Percentiles rank a stretch among this genome's conserved stretches.
These are phyloP conservation scores for Channa argus DNA, from an alignment of 2,113 vertebrate species.

Conservation along the genomic window DNA sequence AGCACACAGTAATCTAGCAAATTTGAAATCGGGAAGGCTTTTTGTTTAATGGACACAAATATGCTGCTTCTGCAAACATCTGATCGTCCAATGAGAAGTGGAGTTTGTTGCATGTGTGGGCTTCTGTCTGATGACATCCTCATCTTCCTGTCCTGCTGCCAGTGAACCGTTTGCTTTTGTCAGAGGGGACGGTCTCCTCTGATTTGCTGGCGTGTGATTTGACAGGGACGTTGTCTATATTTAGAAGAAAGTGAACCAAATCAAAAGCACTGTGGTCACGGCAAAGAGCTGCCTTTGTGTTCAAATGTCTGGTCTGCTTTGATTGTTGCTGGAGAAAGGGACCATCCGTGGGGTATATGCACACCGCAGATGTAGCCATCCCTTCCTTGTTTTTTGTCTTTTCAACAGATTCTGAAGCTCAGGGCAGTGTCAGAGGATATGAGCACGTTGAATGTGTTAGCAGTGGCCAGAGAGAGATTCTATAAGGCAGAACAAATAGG, in stretches of 20 bases:
- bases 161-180: not conserved
- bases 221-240: conserved; percentile 48
- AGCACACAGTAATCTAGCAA: conserved; percentile 8
- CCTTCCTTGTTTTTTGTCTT: not conserved
- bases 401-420: not conserved
- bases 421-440: too few relatives aligned
- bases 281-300: conserved; percentile 36
- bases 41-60: conserved; percentile 28
- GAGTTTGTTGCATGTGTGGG: conserved; percentile 8
- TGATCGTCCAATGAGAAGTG: not conserved
- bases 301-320: conserved; percentile 19
- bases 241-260: conserved; percentile 44
- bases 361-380: not conserved
- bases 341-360: not conserved
- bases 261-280: conserved; percentile 28
- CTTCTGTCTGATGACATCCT: conserved; percentile 31
- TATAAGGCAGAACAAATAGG: not conserved
- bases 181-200: conserved; percentile 3
- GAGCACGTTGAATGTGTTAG: not conserved
- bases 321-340: conserved; percentile 10
- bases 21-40: not conserved
- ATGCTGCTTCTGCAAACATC: conserved; percentile 21
- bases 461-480: too few relatives aligned
- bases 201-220: conserved; percentile 25
- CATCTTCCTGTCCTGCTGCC: conserved; percentile 1